Conservation (phyloP, 2,797 vertebrate species). For the Mormyrops boulengeri region DNA sequence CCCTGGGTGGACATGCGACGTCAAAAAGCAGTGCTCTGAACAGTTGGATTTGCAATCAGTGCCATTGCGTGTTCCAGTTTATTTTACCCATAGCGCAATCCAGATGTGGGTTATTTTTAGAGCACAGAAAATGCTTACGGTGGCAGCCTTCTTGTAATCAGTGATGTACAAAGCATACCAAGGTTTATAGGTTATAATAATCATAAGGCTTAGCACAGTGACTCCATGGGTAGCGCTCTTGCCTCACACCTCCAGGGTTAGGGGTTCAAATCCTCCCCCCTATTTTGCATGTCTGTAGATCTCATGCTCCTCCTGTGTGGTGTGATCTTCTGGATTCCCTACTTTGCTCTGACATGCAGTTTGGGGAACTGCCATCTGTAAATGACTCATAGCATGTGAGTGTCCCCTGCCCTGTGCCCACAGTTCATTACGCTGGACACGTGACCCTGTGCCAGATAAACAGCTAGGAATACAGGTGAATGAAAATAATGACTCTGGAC, state of each 20-base stretch:
- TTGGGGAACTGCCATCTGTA: neutral
- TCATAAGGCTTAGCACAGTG: neutral
- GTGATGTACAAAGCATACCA: constrained; percentile 23
- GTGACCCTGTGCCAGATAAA: neutral
- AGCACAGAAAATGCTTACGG: neutral
- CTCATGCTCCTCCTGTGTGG: neutral
- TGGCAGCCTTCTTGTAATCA: constrained; percentile 23
- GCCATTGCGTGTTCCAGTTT: constrained; percentile 3
- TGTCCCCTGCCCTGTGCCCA: neutral
- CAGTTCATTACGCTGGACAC: neutral
- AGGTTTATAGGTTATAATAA: neutral
- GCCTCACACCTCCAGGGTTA: neutral
- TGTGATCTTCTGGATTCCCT: neutral
- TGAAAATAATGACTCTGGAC: constrained; percentile 20
- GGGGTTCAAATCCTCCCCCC: neutral
- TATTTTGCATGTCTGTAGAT: neutral
- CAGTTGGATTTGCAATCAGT: constrained; percentile 2
- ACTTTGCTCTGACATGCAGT: neutral
- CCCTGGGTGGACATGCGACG: neutral
- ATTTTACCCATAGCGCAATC: neutral
- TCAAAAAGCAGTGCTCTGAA: neutral
- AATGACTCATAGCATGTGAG: neutral
- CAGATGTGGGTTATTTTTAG: neutral
- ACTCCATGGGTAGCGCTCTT: neutral
- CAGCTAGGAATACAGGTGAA: neutral